Percentiles rank a stretch among this genome's conserved stretches.
phyloP scores from a whole-genome alignment of 2,797 vertebrate species.

The Microchirus variegatus region DNA sequence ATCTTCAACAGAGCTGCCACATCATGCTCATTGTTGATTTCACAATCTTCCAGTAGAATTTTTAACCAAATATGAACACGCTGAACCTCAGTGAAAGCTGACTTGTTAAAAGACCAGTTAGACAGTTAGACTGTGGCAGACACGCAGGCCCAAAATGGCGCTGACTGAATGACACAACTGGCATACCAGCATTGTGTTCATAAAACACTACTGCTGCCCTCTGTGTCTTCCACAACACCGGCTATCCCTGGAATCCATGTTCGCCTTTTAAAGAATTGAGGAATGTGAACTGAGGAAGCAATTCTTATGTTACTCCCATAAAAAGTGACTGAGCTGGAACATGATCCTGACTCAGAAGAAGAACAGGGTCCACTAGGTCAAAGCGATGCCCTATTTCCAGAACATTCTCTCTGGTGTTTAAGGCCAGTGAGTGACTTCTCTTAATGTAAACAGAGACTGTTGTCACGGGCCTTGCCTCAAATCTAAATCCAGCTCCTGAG shows the following conservation, averaged over 20 bases:
- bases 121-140: conserved; percentile 33
- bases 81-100: neutral
- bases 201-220: conserved; percentile 66
- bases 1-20: too few relatives aligned
- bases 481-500: conserved; percentile 74
- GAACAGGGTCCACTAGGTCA: neutral
- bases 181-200: conserved; percentile 73
- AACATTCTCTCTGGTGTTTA: conserved; percentile 56
- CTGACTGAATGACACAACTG: conserved; percentile 78
- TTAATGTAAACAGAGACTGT: conserved; percentile 70
- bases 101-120: conserved; percentile 16
- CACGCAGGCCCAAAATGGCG: conserved; percentile 46
- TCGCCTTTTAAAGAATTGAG: conserved; percentile 5
- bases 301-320: conserved; percentile 19
- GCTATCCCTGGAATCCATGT: conserved; percentile 58
- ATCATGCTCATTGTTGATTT: too few relatives aligned
- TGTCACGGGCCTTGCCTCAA: conserved; percentile 71
- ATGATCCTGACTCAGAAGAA: conserved; percentile 1
- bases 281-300: conserved; percentile 18
- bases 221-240: conserved; percentile 21
- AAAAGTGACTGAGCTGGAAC: conserved; percentile 6
- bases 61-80: too few relatives aligned
- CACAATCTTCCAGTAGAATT: too few relatives aligned
- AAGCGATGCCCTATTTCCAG: conserved; percentile 53
- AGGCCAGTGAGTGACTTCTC: conserved; percentile 34